These are phyloP conservation scores for Seriola dumerili DNA, from an alignment of 2,113 vertebrate genomes.

Conservation along the genomic window DNA sequence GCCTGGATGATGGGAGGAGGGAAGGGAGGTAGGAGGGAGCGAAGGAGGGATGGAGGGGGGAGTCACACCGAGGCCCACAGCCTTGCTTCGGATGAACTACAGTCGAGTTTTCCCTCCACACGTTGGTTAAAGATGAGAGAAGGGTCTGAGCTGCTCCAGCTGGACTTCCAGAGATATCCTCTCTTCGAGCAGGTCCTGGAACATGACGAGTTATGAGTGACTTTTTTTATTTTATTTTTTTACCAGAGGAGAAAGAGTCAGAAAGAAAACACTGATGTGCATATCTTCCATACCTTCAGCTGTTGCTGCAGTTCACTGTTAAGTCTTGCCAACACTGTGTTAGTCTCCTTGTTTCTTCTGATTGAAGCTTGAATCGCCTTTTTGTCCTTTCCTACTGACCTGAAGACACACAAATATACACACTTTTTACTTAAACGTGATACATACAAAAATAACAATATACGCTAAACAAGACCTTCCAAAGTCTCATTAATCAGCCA, in stretches of 20 bases:
- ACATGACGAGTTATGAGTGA: conserved; percentile 2
- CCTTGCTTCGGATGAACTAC: conserved; percentile 56
- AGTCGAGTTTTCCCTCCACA: conserved; percentile 56
- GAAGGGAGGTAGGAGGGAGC: conserved; percentile 25
- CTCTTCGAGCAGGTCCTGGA: conserved; percentile 97
- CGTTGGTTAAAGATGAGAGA: conserved; percentile 95
- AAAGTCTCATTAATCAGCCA: not conserved
- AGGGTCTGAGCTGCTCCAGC: conserved; percentile 99
- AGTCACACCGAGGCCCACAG: conserved; percentile 46
- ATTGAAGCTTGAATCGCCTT: conserved; percentile 99
- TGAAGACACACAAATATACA: conserved; percentile 70
- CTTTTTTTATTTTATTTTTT: not conserved
- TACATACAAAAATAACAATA: not conserved
- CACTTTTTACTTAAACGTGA: not conserved
- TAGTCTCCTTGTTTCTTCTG: conserved; percentile 99
- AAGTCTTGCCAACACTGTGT: conserved; percentile 97
- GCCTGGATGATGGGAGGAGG: conserved; percentile 28
- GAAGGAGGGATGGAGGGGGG: conserved; percentile 31
- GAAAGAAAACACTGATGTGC: not conserved
- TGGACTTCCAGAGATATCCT: conserved; percentile 99
- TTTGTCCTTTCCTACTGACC: conserved; percentile 97
- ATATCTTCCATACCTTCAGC: conserved; percentile 89
- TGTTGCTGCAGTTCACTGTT: conserved; percentile 99
- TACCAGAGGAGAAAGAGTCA: rapidly evolving
- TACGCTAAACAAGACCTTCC: rapidly evolving